Base-by-base conservation (phyloP, 2,888 invertebrate species). In the Pyralis farinalis region DNA sequence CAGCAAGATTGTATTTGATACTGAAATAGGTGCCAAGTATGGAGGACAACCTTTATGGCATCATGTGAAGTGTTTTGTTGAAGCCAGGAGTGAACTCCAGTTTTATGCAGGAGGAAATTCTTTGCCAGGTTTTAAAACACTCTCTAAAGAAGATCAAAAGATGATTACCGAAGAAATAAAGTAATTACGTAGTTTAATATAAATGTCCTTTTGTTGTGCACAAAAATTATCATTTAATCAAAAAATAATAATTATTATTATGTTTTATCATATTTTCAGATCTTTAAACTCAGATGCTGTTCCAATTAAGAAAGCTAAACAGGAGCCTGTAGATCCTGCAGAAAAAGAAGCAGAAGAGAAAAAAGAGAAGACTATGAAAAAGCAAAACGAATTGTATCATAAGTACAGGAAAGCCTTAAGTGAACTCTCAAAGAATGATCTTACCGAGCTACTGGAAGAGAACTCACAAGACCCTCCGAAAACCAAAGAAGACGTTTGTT, bases 11-110 rank as follows among this genome's bases (percentile, higher is more conserved):
- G 96, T 96, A 54, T 97, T 90, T 77, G 95, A 97, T 44, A 93
- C 93, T 34, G 95, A 96, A 58, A 88, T 94, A 11, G 96, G 95
- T 0, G 92, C 91, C 62, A 93, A 93, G 71, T 96, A 92, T 75
- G 97, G 97, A 0, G 97, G 97, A 0, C 91, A 94, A 60, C 93
- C 96, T 42, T 85, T 93, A 37, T 98, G 98, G 98, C 94, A 98
- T 75, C 98, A 98, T 79, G 76, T 97, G 1, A 94, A 95, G 44
- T 98, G 98, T 71, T 98, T 98, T 84, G 93, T 92, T 0, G 93
- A 95, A 63, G 58, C 77, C 0, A 90, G 97, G 28, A 89, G 91
- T 11, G 93, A 94, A 6, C 76, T 97, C 1, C 91, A 93, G 9
- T 98, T 93, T 79, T 92, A 91, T 65, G 94, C 92, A 27, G 83